Percentiles rank a stretch among this genome's conserved stretches.
phyloP scores from a whole-genome alignment of 2,797 vertebrate genomes.

The Labeo calbasu region DNA sequence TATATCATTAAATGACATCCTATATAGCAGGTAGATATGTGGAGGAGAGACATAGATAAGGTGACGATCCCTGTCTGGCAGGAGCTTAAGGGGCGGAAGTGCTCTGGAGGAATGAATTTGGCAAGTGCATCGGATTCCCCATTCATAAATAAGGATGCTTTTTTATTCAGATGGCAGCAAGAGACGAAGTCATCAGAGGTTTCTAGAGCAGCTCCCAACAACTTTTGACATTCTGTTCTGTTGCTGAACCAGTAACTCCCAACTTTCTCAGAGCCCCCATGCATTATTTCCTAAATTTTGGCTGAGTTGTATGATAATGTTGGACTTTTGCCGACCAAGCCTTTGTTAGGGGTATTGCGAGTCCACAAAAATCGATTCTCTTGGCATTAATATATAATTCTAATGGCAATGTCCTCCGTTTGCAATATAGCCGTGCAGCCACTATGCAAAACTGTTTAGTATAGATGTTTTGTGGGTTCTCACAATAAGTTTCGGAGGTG shows the following conservation, averaged over 20 bases:
- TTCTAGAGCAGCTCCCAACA: neutral
- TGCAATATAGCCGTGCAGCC: neutral
- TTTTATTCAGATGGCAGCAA: neutral
- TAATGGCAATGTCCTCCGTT: slow-evolving; percentile 17
- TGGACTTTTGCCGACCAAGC: slow-evolving; percentile 27
- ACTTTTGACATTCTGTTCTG: slow-evolving; percentile 2
- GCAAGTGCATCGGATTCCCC: neutral
- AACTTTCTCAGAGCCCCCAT: neutral
- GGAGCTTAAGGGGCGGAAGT: neutral
- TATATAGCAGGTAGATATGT: neutral
- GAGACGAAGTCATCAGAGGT: neutral
- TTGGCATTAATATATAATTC: slow-evolving; percentile 28
- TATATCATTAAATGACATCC: slow-evolving; percentile 2
- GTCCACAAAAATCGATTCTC: slow-evolving; percentile 23
- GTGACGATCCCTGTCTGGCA: neutral
- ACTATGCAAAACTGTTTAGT: slow-evolving; percentile 29
- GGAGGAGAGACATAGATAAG: neutral
- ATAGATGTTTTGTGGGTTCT: slow-evolving; percentile 10
- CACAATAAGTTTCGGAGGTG: neutral
- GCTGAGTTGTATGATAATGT: neutral
- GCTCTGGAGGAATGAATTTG: neutral
- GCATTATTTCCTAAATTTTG: neutral
- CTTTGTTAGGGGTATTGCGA: slow-evolving; percentile 1
- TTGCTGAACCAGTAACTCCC: neutral
- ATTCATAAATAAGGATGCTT: neutral